A percentile compares a stretch with the other conserved stretches of the same genome.
phyloP scores from a whole-genome alignment of 2,113 vertebrate species.

The Psittacus erithacus region DNA sequence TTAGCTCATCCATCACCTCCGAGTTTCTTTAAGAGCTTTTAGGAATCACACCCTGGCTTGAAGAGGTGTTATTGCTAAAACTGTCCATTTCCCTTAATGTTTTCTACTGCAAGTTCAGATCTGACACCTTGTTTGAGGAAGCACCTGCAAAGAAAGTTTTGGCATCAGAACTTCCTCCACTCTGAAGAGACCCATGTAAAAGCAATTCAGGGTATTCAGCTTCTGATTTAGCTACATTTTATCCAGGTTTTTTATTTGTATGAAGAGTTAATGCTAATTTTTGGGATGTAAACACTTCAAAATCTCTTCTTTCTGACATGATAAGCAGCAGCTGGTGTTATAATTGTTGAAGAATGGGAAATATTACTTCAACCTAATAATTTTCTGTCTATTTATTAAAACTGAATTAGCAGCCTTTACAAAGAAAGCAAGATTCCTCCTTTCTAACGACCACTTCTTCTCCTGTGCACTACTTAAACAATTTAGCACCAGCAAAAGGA shows the following conservation, averaged over 20 bases:
- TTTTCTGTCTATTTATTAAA: not conserved
- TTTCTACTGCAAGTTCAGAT: not conserved
- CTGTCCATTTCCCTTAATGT: not conserved
- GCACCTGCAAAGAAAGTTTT: not conserved
- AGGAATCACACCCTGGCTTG: not conserved
- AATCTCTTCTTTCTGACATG: not conserved
- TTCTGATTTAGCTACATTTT: not conserved
- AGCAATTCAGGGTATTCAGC: not conserved
- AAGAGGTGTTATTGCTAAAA: not conserved
- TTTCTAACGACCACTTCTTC: not conserved
- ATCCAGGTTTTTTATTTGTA: not conserved
- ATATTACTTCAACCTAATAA: not conserved
- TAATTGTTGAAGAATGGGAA: not conserved
- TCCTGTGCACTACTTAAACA: not conserved
- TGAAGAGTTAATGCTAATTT: not conserved
- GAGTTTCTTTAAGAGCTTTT: not conserved
- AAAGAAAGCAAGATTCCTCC: not conserved
- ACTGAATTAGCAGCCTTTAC: not conserved
- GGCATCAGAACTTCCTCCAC: not conserved
- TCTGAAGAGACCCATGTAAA: not conserved
- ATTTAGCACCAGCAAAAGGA: not conserved
- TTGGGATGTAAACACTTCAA: not conserved
- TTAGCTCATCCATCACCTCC: not conserved
- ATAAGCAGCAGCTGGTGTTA: not conserved
- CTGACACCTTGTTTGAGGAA: not conserved